phyloP scores from a whole-genome alignment of 2,797 vertebrate genomes.

The Tragopan temminckii region DNA sequence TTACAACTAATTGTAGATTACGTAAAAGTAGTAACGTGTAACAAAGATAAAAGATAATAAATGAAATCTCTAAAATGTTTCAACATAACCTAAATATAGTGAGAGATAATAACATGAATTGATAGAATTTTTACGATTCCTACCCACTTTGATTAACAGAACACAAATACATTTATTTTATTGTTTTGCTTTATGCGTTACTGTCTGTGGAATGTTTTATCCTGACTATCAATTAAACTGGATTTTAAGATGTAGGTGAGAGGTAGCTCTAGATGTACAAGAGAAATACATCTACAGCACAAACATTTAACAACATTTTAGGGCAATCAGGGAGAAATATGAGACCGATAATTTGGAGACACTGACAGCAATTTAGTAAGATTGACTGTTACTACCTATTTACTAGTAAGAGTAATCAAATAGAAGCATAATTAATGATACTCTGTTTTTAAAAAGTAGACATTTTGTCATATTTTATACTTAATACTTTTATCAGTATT shows the following conservation, averaged over 20 bases:
- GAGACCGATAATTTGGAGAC: background rate
- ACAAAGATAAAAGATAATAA: background rate
- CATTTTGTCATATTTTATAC: background rate
- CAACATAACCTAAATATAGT: background rate
- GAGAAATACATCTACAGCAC: background rate
- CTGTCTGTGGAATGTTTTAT: background rate
- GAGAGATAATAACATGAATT: background rate
- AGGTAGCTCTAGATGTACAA: background rate
- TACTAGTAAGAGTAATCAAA: background rate
- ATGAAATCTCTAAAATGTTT: background rate
- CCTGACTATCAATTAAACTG: background rate
- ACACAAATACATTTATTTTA: background rate
- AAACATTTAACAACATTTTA: background rate
- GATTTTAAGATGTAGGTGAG: background rate
- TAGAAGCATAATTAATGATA: background rate
- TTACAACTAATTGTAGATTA: background rate
- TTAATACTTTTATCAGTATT: background rate
- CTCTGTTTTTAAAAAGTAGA: rapidly evolving
- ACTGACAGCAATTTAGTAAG: background rate
- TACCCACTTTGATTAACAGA: background rate
- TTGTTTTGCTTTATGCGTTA: background rate
- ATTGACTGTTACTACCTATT: background rate
- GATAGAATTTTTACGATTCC: background rate
- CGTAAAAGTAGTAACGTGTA: background rate
- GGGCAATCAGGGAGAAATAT: background rate